Base-by-base conservation (phyloP, 2,888 invertebrate genomes). In the Aleiodes leptofemur region DNA sequence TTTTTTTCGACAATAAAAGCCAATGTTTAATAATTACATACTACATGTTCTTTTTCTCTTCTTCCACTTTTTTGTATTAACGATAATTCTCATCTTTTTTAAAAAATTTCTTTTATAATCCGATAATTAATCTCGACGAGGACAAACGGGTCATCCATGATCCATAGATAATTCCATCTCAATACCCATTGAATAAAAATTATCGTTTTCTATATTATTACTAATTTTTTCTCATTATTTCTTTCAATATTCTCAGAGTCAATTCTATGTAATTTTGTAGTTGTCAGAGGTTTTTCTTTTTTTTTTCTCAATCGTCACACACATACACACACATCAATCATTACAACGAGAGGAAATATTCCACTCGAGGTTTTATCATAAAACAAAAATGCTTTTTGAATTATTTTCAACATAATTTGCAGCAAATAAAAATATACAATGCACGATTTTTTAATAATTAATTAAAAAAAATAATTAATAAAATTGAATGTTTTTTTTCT, bases 61-160 rank as follows among this genome's bases (percentile, higher is more conserved):
- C 2, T 69, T 55, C 4, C 55, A 68, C 11, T 61, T 48, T 73
- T 74, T 76, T 72, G 76, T 77, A 68, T 73, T 57, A 31, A 77
- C 69, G 76, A 77, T 76, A 70, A 69, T 56, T 31, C 29, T 71
- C 6, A n/a, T 31, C 69, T 48, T 56, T n/a, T 71, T 29, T 73
- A 23, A 23, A 23, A 23, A 23, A 23, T 29, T 76, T 68, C 51
- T 43, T 50, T 34, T 55, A 34, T 74, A 23, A 13, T 66, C 56
- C 55, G 16, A 57, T 38, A 61, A 72, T 73, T 14, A 38, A 74
- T 69, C 43, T 43, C 16, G 59, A 61, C 51, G 55, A 48, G 59
- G 51, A 56, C 57, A 64, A 23, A 61, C 64, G 34, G 16, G n/a
- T 43, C 43, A 61, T 66, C 43, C 66, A 55, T 31, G 56, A 61